A percentile compares a stretch with the other conserved stretches of the same genome.
Conservation (phyloP, 2,888 invertebrate genomes). For the Drosophila basisetae region DNA sequence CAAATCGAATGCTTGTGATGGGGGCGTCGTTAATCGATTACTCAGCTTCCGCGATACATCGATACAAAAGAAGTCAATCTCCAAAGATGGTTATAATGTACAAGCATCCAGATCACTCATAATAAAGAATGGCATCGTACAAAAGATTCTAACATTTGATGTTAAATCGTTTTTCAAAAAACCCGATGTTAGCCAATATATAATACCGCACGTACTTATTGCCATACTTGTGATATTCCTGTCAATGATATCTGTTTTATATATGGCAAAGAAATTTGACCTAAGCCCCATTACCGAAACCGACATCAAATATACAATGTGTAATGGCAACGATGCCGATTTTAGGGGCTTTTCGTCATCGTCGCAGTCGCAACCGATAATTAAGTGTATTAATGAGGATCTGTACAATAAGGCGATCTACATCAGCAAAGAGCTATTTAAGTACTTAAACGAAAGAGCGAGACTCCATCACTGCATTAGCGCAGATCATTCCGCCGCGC, state of each 20-base stretch:
- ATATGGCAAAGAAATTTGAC: conserved; percentile 87
- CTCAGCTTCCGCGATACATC: conserved; percentile 77
- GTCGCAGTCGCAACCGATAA: conserved; percentile 82
- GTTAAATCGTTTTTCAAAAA: conserved; percentile 54
- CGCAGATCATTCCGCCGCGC: conserved; percentile 41
- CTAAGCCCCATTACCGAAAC: conserved; percentile 81
- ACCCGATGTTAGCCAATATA: conserved; percentile 77
- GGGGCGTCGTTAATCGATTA: conserved; percentile 73
- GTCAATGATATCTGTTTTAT: conserved; percentile 88
- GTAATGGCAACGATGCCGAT: conserved; percentile 80
- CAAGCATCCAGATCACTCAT: conserved; percentile 38
- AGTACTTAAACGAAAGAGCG: conserved; percentile 88
- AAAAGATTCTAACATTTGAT: conserved; percentile 50
- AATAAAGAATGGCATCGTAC: conserved; percentile 46
- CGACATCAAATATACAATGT: conserved; percentile 87
- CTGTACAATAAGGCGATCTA: conserved; percentile 88
- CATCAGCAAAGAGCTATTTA: conserved; percentile 88
- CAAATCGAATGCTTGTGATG: conserved; percentile 56
- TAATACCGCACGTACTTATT: conserved; percentile 89
- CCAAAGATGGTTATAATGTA: conserved; percentile 44
- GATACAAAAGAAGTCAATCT: conserved; percentile 61
- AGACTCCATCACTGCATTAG: conserved; percentile 79
- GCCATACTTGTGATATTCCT: conserved; percentile 88
- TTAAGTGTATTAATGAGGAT: conserved; percentile 87
- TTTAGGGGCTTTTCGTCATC: background rate